Evolutionary conservation across 2,113 vertebrate species (phyloP).

Genomic region (Scomber japonicus): DNA sequence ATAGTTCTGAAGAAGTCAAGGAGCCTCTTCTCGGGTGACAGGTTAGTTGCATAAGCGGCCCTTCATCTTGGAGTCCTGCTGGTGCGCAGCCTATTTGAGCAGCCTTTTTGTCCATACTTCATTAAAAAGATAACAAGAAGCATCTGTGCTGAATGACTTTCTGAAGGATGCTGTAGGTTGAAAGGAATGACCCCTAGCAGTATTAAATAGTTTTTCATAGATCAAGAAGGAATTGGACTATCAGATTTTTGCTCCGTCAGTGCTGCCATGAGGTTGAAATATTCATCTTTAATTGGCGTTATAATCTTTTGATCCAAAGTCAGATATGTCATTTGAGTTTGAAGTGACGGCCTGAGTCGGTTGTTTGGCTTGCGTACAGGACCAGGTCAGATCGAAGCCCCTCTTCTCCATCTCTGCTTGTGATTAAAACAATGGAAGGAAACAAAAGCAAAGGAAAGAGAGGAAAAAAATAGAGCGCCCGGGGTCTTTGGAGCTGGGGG

Average conservation of each 20-base stretch:
- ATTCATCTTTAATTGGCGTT: conserved; percentile 7
- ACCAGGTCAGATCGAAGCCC: conserved; percentile 3
- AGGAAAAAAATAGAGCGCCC: background rate
- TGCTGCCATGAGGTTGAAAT: background rate
- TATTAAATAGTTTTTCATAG: background rate
- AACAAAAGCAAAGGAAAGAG: conserved; percentile 13
- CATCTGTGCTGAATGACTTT: conserved; percentile 60
- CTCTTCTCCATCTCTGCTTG: conserved; percentile 23
- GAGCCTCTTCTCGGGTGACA: conserved; percentile 56
- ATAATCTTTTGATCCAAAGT: conserved; percentile 22
- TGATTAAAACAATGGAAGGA: conserved; percentile 55
- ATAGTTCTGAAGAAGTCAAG: conserved; percentile 46
- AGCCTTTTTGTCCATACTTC: conserved; percentile 54
- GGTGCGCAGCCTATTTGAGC: conserved; percentile 21
- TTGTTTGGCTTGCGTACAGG: background rate
- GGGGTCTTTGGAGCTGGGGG: conserved; percentile 8
- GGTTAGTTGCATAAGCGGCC: conserved; percentile 55
- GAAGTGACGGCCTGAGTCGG: conserved; percentile 15
- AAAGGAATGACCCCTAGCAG: conserved; percentile 2
- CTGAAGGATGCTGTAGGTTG: conserved; percentile 32
- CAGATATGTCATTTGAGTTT: background rate
- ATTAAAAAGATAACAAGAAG: conserved; percentile 71
- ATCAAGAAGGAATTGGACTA: background rate
- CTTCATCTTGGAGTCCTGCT: conserved; percentile 61
- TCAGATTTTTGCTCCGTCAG: background rate